Evolutionary conservation across 2,113 vertebrate species (phyloP).

Genomic region (Limnothrissa miodon): DNA sequence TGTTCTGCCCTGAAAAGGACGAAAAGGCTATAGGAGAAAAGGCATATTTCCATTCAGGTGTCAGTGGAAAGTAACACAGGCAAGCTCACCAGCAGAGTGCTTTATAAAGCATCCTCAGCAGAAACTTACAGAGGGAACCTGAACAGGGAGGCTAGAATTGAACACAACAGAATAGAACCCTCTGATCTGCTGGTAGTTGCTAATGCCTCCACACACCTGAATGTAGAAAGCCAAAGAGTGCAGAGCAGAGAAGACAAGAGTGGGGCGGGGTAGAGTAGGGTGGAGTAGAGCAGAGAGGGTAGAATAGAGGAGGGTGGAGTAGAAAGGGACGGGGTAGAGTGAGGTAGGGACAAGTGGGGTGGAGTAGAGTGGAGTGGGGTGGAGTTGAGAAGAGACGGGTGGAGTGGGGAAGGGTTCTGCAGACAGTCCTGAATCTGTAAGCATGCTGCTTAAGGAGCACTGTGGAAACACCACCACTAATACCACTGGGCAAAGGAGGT

Average conservation of each 20-base stretch:
- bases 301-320: no score
- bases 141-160: background rate
- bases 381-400: background rate
- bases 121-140: no score
- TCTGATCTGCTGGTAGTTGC: background rate
- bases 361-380: background rate
- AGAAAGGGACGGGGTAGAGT: background rate
- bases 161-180: background rate
- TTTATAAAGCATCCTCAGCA: background rate
- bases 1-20: background rate
- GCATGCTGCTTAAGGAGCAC: background rate
- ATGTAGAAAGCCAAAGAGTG: background rate
- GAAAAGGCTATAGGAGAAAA: background rate
- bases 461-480: background rate
- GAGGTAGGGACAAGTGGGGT: background rate
- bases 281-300: background rate
- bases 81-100: background rate
- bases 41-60: background rate
- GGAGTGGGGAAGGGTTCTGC: background rate
- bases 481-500: background rate
- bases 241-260: background rate
- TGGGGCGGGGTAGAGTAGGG: background rate
- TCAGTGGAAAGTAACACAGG: background rate
- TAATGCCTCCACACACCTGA: background rate
- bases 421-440: background rate